Conservation (phyloP, 2,797 vertebrate genomes). For the Hydrolagus colliei region DNA sequence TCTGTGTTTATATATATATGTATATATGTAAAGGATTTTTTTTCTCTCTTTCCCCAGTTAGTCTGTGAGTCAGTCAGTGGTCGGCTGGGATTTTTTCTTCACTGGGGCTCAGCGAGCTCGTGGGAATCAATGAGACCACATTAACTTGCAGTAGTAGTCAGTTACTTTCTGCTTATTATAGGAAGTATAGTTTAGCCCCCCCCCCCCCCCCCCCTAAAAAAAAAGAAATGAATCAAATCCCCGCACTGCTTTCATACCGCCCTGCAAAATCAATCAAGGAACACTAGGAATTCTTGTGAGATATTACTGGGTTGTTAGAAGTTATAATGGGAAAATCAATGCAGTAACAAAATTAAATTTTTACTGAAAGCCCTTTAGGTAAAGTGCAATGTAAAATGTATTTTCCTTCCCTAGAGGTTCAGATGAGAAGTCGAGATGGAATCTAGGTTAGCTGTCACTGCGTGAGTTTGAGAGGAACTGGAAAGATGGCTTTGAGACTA, state of each 20-base stretch:
- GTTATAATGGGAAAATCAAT: slow-evolving; percentile 83
- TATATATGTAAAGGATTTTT: background rate
- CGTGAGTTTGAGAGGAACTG: slow-evolving; percentile 51
- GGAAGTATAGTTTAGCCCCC: slow-evolving; percentile 36
- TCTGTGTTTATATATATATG: background rate
- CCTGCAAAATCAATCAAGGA: slow-evolving; percentile 55
- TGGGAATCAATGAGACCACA: background rate
- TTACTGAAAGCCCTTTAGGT: slow-evolving; percentile 86
- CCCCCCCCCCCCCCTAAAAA: too few relatives aligned
- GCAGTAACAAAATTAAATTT: slow-evolving; percentile 90
- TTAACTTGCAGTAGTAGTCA: slow-evolving; percentile 28
- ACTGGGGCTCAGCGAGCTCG: background rate
- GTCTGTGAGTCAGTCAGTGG: background rate
- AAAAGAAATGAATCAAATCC: slow-evolving; percentile 39
- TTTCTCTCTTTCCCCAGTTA: background rate
- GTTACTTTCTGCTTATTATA: background rate
- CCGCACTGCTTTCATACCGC: slow-evolving; percentile 43
- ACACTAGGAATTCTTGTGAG: slow-evolving; percentile 65
- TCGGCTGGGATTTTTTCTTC: background rate
- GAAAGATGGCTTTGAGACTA: slow-evolving; percentile 51
- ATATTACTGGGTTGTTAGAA: slow-evolving; percentile 76
- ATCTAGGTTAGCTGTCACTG: slow-evolving; percentile 61
- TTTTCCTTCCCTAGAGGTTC: slow-evolving; percentile 76
- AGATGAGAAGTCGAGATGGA: slow-evolving; percentile 59
- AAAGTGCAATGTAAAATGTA: slow-evolving; percentile 87